Evolutionary conservation across 2,113 vertebrate species (phyloP), one percentile per base, ranked within the genome.

Genomic region (Hirundichthys speculiger): DNA sequence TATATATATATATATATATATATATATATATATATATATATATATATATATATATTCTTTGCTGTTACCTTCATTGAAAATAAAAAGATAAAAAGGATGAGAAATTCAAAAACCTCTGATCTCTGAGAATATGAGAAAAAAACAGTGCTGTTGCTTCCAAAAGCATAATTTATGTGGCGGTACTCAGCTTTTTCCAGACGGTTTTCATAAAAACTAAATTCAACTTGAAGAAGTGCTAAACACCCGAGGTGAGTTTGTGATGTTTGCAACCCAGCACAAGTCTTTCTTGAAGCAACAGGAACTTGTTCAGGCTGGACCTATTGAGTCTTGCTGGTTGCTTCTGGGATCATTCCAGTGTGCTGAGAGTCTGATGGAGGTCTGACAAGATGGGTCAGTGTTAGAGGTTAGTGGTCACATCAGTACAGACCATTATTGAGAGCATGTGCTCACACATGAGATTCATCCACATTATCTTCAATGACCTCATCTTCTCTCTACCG

Each of bases 201-300:
- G 18, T 70, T 83, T 40, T 27, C 25, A 42, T 53, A 21, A 62
- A 52, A 70, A 48, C 1, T 40, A 21, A 25, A 56, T 20, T 54
- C 19, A 88, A 91, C 89, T 92, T 90, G 88, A 92, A 92, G 90
- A 87, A 91, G 88, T 73, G 85, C 88, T 77, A 0, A 7, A 64
- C 51, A n/a, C 74, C 47, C 22, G 62, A 69, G 57, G 70, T 62
- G 13, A 39, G 42, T 77, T 19, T 65, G 42, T 58, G 53, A 64
- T 55, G 39, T 71, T 64, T 55, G 68, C 62, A 75, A 86, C 86
- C 88, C 85, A 86, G 62, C 45, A 25, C 21, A 66, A 58, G 11
- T 59, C 11, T 25, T 68, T 57, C 40, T 69, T 13, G 51, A 64
- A 69, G 47, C 43, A 42, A 49, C 38, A 51, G 42, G 46, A 59